phyloP scores from a whole-genome alignment of 2,797 vertebrate species.

The Phrynocephalus vlangalii region DNA sequence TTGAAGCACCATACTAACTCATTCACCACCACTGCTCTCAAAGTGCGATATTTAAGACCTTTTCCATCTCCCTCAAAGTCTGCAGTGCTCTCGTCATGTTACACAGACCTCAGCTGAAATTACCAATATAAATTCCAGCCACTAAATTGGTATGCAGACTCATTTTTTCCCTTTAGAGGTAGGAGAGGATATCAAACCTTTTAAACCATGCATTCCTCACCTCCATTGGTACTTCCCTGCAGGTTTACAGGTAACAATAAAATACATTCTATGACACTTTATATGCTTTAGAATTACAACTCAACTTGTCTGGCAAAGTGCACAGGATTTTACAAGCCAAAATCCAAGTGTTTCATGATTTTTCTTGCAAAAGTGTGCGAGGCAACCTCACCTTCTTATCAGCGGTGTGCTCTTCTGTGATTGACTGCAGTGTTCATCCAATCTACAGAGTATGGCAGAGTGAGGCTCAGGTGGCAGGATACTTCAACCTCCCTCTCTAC shows the following conservation, averaged over 20 bases:
- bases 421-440: constrained; percentile 37
- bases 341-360: neutral
- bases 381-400: constrained; percentile 43
- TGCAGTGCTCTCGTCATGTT: neutral
- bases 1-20: neutral
- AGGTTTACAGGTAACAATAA: constrained; percentile 5
- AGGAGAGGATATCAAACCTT: neutral
- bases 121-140: neutral
- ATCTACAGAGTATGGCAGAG: too few species aligned
- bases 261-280: constrained; percentile 15
- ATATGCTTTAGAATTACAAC: constrained; percentile 10
- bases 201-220: constrained; percentile 1
- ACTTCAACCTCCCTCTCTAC: too few species aligned
- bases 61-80: neutral
- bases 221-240: constrained; percentile 5
- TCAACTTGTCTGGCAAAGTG: neutral
- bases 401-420: constrained; percentile 50
- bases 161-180: neutral
- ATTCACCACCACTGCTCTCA: constrained; percentile 11
- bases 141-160: neutral
- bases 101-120: neutral
- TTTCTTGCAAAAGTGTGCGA: neutral
- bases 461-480: too few species aligned
- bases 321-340: constrained; percentile 9
- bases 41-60: constrained; percentile 12